Base-by-base conservation (phyloP, 2,113 vertebrate genomes). In the Dicrurus megarhynchus region DNA sequence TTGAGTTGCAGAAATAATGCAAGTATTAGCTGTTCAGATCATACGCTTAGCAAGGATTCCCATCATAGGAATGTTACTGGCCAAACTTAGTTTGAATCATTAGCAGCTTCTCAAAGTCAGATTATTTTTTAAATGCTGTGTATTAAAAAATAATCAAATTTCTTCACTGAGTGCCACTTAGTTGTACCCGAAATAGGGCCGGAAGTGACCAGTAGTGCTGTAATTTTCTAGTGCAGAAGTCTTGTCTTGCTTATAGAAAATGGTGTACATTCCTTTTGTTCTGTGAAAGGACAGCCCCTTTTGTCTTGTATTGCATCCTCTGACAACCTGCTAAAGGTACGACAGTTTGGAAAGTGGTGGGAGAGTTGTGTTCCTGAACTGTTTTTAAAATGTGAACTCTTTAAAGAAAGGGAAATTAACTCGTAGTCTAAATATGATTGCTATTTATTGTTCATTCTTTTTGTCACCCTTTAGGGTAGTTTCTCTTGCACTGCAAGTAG, bases 1-100 rank as follows among this genome's bases (percentile, higher is more conserved):
- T 90, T 77, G 84, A 89, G 69, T 96, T 95, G 95, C 95, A 98
- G 91, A 97, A 96, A 67, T 60, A 56, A 77, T 70, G 71, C 90
- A 68, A 84, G 74, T 84, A 61, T 95, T 86, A 88, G 50, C 64
- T 92, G 44, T 88, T 86, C 64, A 60, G 73, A 75, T 87, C 28
- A 41, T 41, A 88, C 0, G 2, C 37, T 84, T 92, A 88, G 74
- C 33, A 71, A 77, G 61, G 67, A 35, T 93, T 94, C 35, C 70
- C 14, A 4, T 73, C 47, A 15, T 41, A 56, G 18, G 47, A 81
- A 49, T 44, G 18, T 68, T 71, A 49, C 55, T 92, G 64, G 26
- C 35, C 61, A 65, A 39, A 61, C 19, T 76, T 59, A 37, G 14
- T 87, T 90, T 57, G n/a, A 70, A 70, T 73, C 24, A 37, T 42